phyloP scores from a whole-genome alignment of 2,888 invertebrate species.

The Drosophila cyrtoloma region DNA sequence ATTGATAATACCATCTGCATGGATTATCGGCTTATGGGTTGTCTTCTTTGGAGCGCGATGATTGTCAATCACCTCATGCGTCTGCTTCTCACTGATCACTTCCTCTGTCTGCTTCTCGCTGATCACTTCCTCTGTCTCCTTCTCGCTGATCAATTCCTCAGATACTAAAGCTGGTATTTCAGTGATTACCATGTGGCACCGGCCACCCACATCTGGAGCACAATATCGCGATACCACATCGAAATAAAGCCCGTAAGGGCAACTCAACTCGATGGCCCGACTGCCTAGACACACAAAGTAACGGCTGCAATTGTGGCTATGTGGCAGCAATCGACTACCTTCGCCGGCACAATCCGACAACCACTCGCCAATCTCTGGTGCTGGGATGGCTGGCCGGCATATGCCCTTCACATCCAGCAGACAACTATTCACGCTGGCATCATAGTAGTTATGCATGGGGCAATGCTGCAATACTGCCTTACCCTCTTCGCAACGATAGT shows the following conservation, averaged over 20 bases:
- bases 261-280: constrained; percentile 53
- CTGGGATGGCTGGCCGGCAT: not conserved
- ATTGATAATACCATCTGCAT: constrained; percentile 18
- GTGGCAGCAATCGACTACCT: constrained; percentile 45
- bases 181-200: constrained; percentile 8
- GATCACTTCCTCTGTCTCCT: not conserved
- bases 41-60: not conserved
- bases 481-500: constrained; percentile 21
- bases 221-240: constrained; percentile 18
- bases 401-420: constrained; percentile 8
- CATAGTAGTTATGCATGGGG: constrained; percentile 59
- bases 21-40: not conserved
- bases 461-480: constrained; percentile 57
- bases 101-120: not conserved
- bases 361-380: not conserved
- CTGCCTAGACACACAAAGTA: constrained; percentile 55
- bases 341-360: constrained; percentile 35
- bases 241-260: constrained; percentile 37
- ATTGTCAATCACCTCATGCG: not conserved
- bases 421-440: constrained; percentile 25
- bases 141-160: not conserved
- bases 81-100: not conserved
- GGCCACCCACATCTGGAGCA: not conserved
- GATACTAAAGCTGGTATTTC: not conserved
- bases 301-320: constrained; percentile 58